These are phyloP conservation scores for Balaenoptera acutorostrata DNA, from an alignment of 2,113 vertebrate genomes.

Conservation along the genomic window DNA sequence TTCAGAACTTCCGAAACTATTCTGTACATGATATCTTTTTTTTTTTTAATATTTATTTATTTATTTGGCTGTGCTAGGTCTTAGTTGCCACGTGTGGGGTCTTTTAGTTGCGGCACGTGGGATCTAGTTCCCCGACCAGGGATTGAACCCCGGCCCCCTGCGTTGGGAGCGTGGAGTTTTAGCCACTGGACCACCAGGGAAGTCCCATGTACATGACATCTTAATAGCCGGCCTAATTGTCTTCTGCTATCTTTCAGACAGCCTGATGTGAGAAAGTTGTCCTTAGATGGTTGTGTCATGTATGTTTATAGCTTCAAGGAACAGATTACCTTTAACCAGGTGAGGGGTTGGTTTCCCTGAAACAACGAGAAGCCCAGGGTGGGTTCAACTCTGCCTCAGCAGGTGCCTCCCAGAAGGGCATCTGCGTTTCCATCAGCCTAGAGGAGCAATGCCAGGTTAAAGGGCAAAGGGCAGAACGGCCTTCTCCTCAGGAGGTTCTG, in stretches of 20 bases:
- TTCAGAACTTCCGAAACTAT: background rate
- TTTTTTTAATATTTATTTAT: background rate
- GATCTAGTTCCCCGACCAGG: no score
- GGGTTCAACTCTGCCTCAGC: background rate
- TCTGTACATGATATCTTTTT: background rate
- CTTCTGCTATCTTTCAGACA: background rate
- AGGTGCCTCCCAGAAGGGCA: background rate
- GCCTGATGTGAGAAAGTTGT: background rate
- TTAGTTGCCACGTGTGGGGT: no score
- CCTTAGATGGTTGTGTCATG: background rate
- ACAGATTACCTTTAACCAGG: background rate
- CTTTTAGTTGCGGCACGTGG: no score
- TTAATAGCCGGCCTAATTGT: background rate
- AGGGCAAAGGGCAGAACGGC: background rate
- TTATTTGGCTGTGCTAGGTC: no score
- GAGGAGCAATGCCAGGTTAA: background rate
- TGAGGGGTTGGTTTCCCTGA: background rate
- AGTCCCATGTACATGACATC: background rate
- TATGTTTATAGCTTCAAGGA: background rate
- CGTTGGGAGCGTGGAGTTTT: no score
- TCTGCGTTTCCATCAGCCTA: background rate
- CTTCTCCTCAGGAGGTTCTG: background rate
- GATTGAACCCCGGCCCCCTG: no score
- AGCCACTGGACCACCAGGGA: no score
- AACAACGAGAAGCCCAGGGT: background rate